These are phyloP conservation scores for Cosmorhoe ocellata DNA, from an alignment of 2,888 invertebrate genomes.

Conservation along the genomic window DNA sequence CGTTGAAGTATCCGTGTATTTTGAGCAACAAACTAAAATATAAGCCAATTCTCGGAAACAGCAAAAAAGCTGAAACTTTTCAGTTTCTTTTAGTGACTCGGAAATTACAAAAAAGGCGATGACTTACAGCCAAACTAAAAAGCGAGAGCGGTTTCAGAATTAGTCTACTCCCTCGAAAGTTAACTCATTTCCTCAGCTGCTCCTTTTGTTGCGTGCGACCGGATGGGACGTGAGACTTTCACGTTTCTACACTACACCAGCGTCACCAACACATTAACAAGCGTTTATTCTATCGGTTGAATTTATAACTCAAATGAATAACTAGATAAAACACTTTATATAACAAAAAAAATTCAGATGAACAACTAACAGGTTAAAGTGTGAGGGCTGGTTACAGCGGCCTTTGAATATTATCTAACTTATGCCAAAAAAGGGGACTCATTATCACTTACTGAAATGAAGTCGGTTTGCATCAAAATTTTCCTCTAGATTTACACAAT, in stretches of 20 bases:
- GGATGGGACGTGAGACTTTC: constrained; percentile 45
- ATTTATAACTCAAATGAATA: no score
- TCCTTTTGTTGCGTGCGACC: constrained; percentile 60
- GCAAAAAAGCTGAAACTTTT: background rate
- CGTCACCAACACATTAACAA: background rate
- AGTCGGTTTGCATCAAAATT: no score
- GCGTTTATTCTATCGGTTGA: background rate
- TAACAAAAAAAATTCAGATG: no score
- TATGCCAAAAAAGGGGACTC: no score
- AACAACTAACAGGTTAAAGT: no score
- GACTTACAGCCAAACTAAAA: constrained; percentile 24
- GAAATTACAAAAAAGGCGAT: constrained; percentile 24
- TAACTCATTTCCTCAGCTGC: constrained; percentile 73
- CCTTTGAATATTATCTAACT: no score
- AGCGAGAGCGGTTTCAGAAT: constrained; percentile 38
- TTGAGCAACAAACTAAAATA: background rate
- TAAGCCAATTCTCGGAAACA: no score
- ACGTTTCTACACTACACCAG: constrained; percentile 41
- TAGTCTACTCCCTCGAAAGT: constrained; percentile 58
- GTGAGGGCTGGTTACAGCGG: no score
- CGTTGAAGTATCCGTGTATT: background rate
- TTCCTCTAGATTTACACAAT: no score
- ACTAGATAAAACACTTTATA: no score
- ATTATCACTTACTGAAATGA: no score
- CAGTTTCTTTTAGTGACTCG: constrained; percentile 3